Evolutionary conservation across 2,113 vertebrate species (phyloP).

Genomic region (Sorex araneus): DNA sequence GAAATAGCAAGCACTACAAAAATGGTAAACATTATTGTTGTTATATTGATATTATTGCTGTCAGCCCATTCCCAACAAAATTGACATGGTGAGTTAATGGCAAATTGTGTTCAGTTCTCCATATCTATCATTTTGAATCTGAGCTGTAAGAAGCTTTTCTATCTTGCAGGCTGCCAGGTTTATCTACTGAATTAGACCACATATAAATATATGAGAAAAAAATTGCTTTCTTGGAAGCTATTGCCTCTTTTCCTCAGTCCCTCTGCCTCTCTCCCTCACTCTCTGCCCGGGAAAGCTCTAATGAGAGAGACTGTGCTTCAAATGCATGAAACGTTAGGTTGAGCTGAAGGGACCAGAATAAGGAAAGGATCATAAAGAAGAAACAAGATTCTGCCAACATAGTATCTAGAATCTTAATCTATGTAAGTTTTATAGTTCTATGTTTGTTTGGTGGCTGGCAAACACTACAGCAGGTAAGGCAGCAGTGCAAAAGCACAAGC

Average conservation of each 20-base stretch:
- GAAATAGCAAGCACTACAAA: neutral
- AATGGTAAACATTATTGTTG: neutral
- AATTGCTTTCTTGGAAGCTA: too few species aligned
- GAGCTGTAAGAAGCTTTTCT: neutral
- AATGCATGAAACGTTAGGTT: neutral
- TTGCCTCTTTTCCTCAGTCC: too few species aligned
- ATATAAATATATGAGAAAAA: neutral
- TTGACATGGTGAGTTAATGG: neutral
- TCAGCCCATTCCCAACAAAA: neutral
- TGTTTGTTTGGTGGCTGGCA: neutral
- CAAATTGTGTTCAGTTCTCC: neutral
- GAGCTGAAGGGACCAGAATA: neutral
- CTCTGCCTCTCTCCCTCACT: neutral
- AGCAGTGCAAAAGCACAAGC: too few species aligned
- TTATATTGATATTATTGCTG: neutral
- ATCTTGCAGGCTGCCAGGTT: neutral
- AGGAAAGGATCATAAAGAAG: neutral
- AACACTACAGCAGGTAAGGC: too few species aligned
- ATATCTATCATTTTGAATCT: neutral
- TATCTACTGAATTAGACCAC: neutral
- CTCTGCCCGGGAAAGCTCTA: neutral
- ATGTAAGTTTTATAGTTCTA: neutral
- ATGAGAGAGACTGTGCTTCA: too few species aligned
- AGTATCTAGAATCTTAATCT: neutral
- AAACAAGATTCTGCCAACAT: neutral